Conservation (phyloP, 2,888 invertebrate genomes). For the Ophion ellenae region DNA sequence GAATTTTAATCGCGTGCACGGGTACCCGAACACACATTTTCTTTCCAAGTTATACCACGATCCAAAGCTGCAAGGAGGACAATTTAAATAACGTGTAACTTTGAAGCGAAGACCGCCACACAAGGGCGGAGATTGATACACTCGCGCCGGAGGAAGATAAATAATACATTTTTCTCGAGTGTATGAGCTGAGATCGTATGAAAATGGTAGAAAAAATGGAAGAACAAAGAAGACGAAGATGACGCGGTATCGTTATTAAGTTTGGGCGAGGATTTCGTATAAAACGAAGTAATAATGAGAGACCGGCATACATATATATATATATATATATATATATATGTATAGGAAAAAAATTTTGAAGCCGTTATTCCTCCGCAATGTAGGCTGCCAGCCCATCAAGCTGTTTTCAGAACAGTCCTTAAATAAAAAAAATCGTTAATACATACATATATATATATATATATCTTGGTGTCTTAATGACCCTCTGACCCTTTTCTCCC, state of each 20-base stretch:
- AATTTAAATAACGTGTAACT: too few relatives aligned
- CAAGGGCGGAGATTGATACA: not conserved
- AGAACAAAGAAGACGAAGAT: slow-evolving; percentile 7
- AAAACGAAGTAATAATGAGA: slow-evolving; percentile 50
- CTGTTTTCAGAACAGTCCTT: too few relatives aligned
- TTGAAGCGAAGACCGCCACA: too few relatives aligned
- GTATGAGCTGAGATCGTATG: not conserved
- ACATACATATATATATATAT: slow-evolving; percentile 34
- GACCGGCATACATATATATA: slow-evolving; percentile 21
- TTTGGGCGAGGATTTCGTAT: slow-evolving; percentile 34
- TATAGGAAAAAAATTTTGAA: too few relatives aligned
- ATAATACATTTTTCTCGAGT: not conserved
- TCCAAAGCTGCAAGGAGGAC: too few relatives aligned
- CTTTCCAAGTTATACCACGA: too few relatives aligned
- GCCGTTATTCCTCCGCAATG: too few relatives aligned
- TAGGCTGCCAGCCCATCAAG: too few relatives aligned
- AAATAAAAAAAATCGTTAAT: not conserved
- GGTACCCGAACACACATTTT: too few relatives aligned
- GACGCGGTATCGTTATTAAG: slow-evolving; percentile 45
- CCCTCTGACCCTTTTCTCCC: slow-evolving; percentile 12
- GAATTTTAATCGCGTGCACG: too few relatives aligned
- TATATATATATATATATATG: slow-evolving; percentile 13
- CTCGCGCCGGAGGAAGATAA: not conserved
- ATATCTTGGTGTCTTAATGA: slow-evolving; percentile 29
- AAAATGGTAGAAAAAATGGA: not conserved